Base-by-base conservation (phyloP, 2,888 invertebrate species). In the Caenorhabditis plicata region DNA sequence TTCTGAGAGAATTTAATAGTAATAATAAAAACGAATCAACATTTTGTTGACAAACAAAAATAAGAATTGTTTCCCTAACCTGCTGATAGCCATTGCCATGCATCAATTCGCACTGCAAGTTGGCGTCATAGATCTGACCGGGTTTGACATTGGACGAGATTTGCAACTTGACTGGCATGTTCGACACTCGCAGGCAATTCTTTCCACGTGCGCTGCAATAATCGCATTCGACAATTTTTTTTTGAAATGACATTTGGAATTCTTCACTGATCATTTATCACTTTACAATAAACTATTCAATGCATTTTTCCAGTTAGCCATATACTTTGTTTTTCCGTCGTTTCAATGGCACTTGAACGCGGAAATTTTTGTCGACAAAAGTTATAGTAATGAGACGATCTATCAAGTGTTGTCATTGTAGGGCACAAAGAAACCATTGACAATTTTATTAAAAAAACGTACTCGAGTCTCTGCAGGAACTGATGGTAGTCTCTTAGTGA, bases 81-180 rank as follows among this genome's bases (percentile, higher is more conserved):
- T 75, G 75, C 38, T 68, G 64, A 58, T 81, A 81, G 44, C 77
- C 75, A 36, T 61, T 55, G 19, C 80, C 80, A 57, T 80, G 80
- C 80, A 80, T 80, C 43, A 80, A 61, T 47, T 64, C 68, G 57
- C 80, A 79, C 56, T 81, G 80, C 17, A 73, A 55, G 53, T 80
- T 77, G 15, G 80, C 81, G 58, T 77, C 75, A 60, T 78, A 80
- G 47, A 75, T 56, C 54, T 80, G 80, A 7, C 80, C 81, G 27
- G 80, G 80, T 63, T 77, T 73, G 7, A 62, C 40, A 22, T 52
- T 47, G n/a, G 68, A 68, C n/a, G 68, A 60, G 31, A 77, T 62
- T 33, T 56, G 38, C 49, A 80, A 38, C 40, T 75, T 71, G 33
- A 70, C 73, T 17, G 69, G 64, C 63, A 75, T 64, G 36, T 69